Percentiles rank a stretch among this genome's conserved stretches.
phyloP scores from a whole-genome alignment of 1,140 invertebrate species.

The Pygmarrhopalites habei region DNA sequence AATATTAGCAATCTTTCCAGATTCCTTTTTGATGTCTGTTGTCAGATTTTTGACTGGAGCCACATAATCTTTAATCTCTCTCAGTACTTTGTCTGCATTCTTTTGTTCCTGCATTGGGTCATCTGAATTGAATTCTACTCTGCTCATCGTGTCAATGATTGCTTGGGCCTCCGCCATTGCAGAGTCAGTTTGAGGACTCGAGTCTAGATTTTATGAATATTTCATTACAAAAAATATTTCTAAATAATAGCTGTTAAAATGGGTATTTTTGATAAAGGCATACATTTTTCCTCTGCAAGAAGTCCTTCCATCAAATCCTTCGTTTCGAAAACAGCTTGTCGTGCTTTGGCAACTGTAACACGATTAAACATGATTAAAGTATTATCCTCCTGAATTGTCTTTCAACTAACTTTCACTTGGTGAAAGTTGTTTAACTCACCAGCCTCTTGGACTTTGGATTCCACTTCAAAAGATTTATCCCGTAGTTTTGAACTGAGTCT shows the following conservation, averaged over 20 bases:
- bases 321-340: slow-evolving; percentile 57
- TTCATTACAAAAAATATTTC: too few species aligned
- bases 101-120: slow-evolving; percentile 52
- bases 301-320: slow-evolving; percentile 57
- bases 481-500: slow-evolving; percentile 37
- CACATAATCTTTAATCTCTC: slow-evolving; percentile 58
- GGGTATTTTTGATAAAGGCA: too few species aligned
- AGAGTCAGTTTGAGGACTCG: slow-evolving; percentile 64
- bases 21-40: slow-evolving; percentile 49
- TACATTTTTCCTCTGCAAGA: slow-evolving; percentile 54
- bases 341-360: slow-evolving; percentile 38
- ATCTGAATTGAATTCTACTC: slow-evolving; percentile 48
- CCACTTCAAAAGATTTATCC: slow-evolving; percentile 42
- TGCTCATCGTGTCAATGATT: slow-evolving; percentile 59
- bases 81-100: slow-evolving; percentile 57
- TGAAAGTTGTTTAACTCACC: too few species aligned
- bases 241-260: too few species aligned
- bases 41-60: slow-evolving; percentile 58
- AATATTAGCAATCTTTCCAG: slow-evolving; percentile 54
- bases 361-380: too few species aligned
- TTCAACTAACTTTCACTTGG: too few species aligned
- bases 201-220: slow-evolving; percentile 16
- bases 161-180: slow-evolving; percentile 64
- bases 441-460: slow-evolving; percentile 43
- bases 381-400: too few species aligned